Conservation (phyloP, 2,888 invertebrate genomes). For the Andrena bicolor region DNA sequence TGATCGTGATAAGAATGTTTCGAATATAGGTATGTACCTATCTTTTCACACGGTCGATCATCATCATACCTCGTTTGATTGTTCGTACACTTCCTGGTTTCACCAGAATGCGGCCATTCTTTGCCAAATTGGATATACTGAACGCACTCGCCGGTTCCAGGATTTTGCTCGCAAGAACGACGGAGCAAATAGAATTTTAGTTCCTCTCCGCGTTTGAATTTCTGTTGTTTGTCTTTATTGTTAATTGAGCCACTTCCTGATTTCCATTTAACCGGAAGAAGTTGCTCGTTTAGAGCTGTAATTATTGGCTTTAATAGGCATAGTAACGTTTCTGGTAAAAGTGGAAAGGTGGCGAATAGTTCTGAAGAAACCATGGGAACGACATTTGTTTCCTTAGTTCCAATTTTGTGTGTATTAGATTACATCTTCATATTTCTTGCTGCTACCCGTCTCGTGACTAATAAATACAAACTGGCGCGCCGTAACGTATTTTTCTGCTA, state of each 20-base stretch:
- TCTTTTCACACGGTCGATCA: slow-evolving; percentile 14
- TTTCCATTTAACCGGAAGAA: not conserved
- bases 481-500: too few species aligned
- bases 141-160: not conserved
- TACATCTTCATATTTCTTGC: too few species aligned
- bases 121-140: slow-evolving; percentile 11
- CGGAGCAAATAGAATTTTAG: not conserved
- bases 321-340: not conserved
- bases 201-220: not conserved
- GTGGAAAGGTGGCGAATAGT: not conserved
- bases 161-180: slow-evolving; percentile 1
- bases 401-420: not conserved
- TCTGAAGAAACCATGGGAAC: not conserved
- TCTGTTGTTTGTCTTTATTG: not conserved
- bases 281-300: not conserved
- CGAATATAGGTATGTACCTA: not conserved
- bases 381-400: not conserved
- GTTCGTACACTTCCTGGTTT: slow-evolving; percentile 46
- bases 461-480: too few species aligned
- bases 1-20: slow-evolving; percentile 1
- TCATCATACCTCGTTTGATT: slow-evolving; percentile 26
- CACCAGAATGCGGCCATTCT: slow-evolving; percentile 23
- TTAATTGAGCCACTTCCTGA: not conserved
- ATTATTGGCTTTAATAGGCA: not conserved
- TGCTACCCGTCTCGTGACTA: too few species aligned